These are phyloP conservation scores for Phaetusa simplex DNA, from an alignment of 2,113 vertebrate genomes.

Conservation along the genomic window DNA sequence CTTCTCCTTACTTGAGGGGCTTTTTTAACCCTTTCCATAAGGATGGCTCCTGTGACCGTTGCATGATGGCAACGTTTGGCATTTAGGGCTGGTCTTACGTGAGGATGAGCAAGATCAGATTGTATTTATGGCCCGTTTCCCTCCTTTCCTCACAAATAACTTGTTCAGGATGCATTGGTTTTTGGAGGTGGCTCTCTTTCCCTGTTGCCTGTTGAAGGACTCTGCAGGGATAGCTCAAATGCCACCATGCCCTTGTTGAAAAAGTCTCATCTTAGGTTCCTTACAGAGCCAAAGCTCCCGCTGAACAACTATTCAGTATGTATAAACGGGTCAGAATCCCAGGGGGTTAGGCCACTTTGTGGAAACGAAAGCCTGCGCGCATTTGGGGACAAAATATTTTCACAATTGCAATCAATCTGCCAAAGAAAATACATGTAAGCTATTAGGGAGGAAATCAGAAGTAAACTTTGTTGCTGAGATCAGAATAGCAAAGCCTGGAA, in stretches of 20 bases:
- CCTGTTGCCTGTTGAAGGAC: neutral
- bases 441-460: slow-evolving; percentile 11
- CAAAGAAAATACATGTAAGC: slow-evolving; percentile 2
- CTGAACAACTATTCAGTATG: neutral
- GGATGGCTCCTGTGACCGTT: neutral
- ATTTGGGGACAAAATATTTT: neutral
- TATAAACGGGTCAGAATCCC: neutral
- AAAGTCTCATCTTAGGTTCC: neutral
- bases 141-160: neutral
- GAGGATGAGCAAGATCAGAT: neutral
- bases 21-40: slow-evolving; percentile 29
- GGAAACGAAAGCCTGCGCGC: neutral
- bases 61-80: neutral
- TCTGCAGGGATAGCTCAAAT: neutral
- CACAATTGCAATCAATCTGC: neutral
- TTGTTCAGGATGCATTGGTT: fast-evolving
- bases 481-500: neutral
- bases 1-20: neutral
- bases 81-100: neutral
- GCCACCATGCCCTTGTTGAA: neutral
- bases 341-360: neutral
- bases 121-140: neutral
- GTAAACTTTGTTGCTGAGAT: neutral
- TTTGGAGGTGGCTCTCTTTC: neutral
- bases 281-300: neutral